phyloP scores from a whole-genome alignment of 1,140 invertebrate genomes.

The Drosophila kanapiae region DNA sequence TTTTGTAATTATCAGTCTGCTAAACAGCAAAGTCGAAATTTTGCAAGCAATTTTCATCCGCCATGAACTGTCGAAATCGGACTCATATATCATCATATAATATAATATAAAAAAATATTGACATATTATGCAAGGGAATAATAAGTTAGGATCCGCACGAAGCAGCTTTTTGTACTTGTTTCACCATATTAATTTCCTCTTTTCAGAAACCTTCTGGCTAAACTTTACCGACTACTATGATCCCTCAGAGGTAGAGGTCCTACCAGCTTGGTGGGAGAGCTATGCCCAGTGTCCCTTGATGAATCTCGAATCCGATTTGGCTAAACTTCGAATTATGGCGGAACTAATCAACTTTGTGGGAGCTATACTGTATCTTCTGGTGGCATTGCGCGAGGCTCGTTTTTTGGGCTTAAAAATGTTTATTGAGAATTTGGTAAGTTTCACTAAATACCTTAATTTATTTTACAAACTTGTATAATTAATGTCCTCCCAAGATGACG shows the following conservation, averaged over 20 bases:
- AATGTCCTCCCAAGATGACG: conserved; percentile 88
- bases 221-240: conserved; percentile 84
- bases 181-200: too few relatives aligned
- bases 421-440: conserved; percentile 93
- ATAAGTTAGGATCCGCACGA: too few relatives aligned
- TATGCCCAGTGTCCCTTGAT: conserved; percentile 83
- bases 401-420: conserved; percentile 96
- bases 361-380: conserved; percentile 92
- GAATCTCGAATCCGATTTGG: conserved; percentile 80
- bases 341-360: conserved; percentile 91
- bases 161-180: too few relatives aligned
- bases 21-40: too few relatives aligned
- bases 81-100: too few relatives aligned
- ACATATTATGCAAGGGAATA: too few relatives aligned
- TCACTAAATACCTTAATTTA: not conserved
- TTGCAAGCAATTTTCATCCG: too few relatives aligned
- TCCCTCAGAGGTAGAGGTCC: conserved; percentile 66
- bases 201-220: conserved; percentile 79
- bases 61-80: too few relatives aligned
- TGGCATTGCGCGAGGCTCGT: conserved; percentile 92
- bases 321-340: conserved; percentile 87
- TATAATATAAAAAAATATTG: too few relatives aligned
- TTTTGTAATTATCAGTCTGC: too few relatives aligned
- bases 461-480: not conserved
- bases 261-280: conserved; percentile 82